Evolutionary conservation across 2,888 invertebrate species (phyloP).

Genomic region (Theristus sp.): DNA sequence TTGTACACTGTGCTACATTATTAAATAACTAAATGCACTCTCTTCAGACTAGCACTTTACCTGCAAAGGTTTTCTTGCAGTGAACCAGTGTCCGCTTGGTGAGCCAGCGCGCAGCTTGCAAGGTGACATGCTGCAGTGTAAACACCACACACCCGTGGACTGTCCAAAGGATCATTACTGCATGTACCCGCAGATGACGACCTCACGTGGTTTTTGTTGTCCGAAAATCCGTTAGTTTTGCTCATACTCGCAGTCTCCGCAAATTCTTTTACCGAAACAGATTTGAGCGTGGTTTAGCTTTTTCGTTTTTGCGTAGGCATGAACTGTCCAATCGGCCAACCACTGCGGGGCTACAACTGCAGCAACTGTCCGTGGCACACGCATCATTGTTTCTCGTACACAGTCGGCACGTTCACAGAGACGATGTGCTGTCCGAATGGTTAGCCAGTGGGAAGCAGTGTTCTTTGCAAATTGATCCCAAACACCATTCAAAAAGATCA

Average conservation of each 20-base stretch:
- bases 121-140: constrained; percentile 6
- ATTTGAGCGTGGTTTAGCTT: too few species aligned
- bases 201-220: constrained; percentile 9
- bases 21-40: too few species aligned
- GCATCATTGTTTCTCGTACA: constrained; percentile 12
- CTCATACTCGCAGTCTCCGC: background rate
- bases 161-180: constrained; percentile 10
- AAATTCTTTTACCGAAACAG: too few species aligned
- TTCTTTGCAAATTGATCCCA: background rate
- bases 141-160: background rate
- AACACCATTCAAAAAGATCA: too few species aligned
- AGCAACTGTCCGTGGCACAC: constrained; percentile 11
- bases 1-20: too few species aligned
- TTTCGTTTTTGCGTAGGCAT: constrained; percentile 6
- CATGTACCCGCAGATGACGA: constrained; percentile 4
- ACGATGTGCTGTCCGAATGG: constrained; percentile 13
- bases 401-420: constrained; percentile 9
- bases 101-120: constrained; percentile 5
- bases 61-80: background rate
- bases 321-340: constrained; percentile 11
- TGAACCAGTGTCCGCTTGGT: constrained; percentile 10
- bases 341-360: constrained; percentile 9
- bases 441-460: background rate
- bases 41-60: too few species aligned
- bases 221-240: constrained; percentile 8